Evolutionary conservation across 2,797 vertebrate genomes (phyloP).

Genomic region (Halcyon chelicuti): DNA sequence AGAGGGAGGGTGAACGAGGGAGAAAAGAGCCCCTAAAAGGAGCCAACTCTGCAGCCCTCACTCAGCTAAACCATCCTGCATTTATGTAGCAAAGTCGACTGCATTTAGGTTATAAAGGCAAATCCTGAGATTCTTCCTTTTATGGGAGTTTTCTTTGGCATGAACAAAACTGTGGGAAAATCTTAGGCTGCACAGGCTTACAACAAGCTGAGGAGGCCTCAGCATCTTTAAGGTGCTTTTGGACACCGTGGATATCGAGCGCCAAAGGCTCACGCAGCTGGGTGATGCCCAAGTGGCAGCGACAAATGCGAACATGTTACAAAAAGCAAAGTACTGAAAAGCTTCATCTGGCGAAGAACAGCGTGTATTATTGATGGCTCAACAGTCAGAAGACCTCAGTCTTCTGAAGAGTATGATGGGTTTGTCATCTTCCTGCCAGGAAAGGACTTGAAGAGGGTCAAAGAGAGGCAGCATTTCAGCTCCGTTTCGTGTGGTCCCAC

Average conservation of each 20-base stretch:
- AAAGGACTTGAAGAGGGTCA: background rate
- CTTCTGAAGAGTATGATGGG: background rate
- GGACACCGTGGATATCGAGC: fast-evolving
- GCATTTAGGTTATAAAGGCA: background rate
- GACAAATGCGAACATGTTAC: fast-evolving
- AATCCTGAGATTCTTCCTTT: background rate
- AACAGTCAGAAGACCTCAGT: background rate
- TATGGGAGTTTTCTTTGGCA: background rate
- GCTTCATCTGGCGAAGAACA: background rate
- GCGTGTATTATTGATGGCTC: background rate
- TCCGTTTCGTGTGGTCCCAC: fast-evolving
- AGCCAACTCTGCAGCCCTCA: background rate
- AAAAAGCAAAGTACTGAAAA: background rate
- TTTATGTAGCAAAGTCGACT: fast-evolving
- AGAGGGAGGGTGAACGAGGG: background rate
- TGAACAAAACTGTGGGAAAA: background rate
- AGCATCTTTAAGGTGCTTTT: background rate
- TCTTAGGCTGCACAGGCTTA: background rate
- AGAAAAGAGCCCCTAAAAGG: background rate
- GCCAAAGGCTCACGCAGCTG: fast-evolving
- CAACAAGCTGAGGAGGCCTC: background rate
- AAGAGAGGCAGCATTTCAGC: background rate
- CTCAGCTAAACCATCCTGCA: background rate
- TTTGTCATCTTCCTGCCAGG: background rate
- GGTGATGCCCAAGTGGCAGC: fast-evolving